Evolutionary conservation across 2,113 vertebrate species (phyloP).

Genomic region (Cyanoderma ruficeps): DNA sequence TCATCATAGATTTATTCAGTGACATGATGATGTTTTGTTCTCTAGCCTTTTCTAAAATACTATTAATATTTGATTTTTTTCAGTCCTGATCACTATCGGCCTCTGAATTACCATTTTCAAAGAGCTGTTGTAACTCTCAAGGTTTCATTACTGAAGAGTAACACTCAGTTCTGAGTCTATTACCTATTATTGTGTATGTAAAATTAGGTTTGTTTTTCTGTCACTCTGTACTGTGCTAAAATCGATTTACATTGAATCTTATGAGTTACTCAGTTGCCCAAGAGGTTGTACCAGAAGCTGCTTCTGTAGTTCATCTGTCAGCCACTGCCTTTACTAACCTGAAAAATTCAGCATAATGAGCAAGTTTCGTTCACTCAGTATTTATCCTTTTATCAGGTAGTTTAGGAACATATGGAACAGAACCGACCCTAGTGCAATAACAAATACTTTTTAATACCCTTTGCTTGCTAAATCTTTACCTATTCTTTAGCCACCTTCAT

Average conservation of each 20-base stretch:
- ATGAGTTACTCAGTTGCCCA: background rate
- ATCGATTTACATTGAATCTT: background rate
- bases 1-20: background rate
- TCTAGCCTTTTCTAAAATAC: background rate
- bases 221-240: background rate
- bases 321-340: background rate
- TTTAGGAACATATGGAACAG: background rate
- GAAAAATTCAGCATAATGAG: background rate
- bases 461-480: background rate
- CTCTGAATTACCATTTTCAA: background rate
- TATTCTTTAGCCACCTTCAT: background rate
- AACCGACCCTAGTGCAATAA: background rate
- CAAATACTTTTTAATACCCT: background rate
- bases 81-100: background rate
- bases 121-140: background rate
- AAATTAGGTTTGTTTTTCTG: background rate
- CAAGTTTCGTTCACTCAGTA: background rate
- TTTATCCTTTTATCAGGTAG: background rate
- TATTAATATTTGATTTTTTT: background rate
- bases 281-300: background rate
- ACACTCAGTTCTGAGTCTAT: background rate
- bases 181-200: background rate
- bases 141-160: background rate
- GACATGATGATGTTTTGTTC: background rate
- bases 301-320: background rate